Evolutionary conservation across 2,113 vertebrate genomes (phyloP), one percentile per base, ranked within the genome.

Genomic region (Pseudopipra pipra): DNA sequence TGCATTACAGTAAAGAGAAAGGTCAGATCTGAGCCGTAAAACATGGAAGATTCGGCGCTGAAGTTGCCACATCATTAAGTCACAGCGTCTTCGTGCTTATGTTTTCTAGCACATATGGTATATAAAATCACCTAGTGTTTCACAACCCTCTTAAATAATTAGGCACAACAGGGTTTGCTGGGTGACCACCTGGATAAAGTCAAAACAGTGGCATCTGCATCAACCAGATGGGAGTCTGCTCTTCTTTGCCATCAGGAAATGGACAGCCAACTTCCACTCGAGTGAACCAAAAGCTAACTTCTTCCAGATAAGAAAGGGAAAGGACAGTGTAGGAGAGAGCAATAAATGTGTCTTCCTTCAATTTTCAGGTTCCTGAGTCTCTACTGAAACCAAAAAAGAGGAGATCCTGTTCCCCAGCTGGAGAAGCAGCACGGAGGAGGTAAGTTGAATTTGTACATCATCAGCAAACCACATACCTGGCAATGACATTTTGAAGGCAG

Each of bases 71-170:
- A 66, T 87, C 96, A 93, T 96, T 96, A 92, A 93, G 82, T 89
- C 94, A 17, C 95, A 92, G 88, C 81, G 33, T 93, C 93, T 92
- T 89, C 88, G 9, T 90, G 88, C 92, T 96, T 94, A 95, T 93
- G 88, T 95, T 95, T 97, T 83, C 96, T 95, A 59, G 95, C 93
- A 95, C 97, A 97, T 97, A 95, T 97, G 95, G 95, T 96, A 95
- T 96, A 86, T 97, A 96, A 97, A 97, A 96, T 95, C 97, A 96
- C 97, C 97, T 95, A 82, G 96, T 95, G 94, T 96, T 97, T 97
- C 96, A 97, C 96, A 94, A 92, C 94, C 94, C 94, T 96, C 96
- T 95, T 97, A 96, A 97, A 96, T 97, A 97, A 97, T 97, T 95
- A 95, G 95, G 93, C 96, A 97, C 96, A 97, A 96, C 94, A 97